Conservation (phyloP, 2,888 invertebrate species). For the Amaurobius ferox region DNA sequence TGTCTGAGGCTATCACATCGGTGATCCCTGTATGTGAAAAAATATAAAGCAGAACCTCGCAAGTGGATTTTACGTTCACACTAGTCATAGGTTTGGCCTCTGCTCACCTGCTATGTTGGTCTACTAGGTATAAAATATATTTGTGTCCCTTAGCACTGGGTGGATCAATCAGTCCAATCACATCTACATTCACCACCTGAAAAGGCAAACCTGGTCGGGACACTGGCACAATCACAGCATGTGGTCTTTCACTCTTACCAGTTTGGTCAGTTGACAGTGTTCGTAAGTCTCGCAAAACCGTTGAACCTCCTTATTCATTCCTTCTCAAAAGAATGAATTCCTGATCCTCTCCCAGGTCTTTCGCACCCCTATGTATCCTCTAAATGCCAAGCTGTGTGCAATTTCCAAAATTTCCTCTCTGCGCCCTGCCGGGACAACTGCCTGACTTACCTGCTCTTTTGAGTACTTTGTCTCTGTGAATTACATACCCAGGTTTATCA, state of each 20-base stretch:
- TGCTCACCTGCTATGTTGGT: background rate
- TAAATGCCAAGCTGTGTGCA: background rate
- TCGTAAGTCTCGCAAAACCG: background rate
- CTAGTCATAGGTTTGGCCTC: background rate
- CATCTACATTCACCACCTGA: background rate
- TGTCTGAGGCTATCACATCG: background rate
- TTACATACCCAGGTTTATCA: background rate
- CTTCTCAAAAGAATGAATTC: background rate
- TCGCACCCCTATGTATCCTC: too few species aligned
- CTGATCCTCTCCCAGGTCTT: background rate
- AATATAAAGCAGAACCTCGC: background rate
- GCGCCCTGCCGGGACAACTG: background rate
- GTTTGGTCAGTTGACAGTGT: background rate
- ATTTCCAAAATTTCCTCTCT: background rate
- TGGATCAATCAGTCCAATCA: background rate
- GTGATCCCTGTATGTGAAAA: background rate
- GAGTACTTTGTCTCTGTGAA: background rate
- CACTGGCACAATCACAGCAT: background rate
- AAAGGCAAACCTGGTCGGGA: background rate
- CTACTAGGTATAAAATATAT: background rate
- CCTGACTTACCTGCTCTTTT: background rate
- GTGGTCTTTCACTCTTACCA: background rate
- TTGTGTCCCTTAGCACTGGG: background rate
- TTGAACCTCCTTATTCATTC: background rate
- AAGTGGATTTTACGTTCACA: background rate